These are phyloP conservation scores for Oryzias curvinotus DNA, from an alignment of 2,113 vertebrate species.

Conservation along the genomic window DNA sequence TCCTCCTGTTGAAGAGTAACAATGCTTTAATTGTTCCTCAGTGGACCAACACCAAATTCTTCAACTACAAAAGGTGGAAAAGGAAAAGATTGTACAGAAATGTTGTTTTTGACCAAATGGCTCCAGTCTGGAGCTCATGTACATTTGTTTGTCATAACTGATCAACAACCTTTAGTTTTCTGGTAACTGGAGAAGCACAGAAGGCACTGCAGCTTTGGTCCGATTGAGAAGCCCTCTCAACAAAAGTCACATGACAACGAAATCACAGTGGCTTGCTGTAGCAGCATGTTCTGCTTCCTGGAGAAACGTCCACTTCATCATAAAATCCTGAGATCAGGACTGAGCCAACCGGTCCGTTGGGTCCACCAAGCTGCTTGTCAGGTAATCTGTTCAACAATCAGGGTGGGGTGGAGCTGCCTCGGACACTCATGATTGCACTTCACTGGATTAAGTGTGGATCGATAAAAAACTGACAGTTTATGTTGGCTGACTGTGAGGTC, in stretches of 20 bases:
- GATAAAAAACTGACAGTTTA: slow-evolving; percentile 76
- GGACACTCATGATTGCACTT: slow-evolving; percentile 84
- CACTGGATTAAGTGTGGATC: slow-evolving; percentile 84
- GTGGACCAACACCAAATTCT: slow-evolving; percentile 86
- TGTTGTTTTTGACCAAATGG: slow-evolving; percentile 84
- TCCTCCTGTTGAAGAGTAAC: slow-evolving; percentile 87
- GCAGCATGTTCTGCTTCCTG: slow-evolving; percentile 85
- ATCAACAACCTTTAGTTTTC: not conserved
- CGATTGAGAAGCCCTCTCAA: slow-evolving; percentile 88
- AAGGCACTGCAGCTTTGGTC: slow-evolving; percentile 99
- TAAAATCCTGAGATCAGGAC: slow-evolving; percentile 83
- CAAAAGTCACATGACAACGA: slow-evolving; percentile 85
- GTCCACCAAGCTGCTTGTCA: too few relatives aligned
- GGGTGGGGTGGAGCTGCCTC: slow-evolving; percentile 60
- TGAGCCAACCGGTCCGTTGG: too few relatives aligned
- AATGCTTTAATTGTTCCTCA: slow-evolving; percentile 93
- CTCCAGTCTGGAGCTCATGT: slow-evolving; percentile 42
- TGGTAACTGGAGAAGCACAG: slow-evolving; percentile 81
- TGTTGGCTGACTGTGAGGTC: slow-evolving; percentile 6
- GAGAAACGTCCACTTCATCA: slow-evolving; percentile 82
- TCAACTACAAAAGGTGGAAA: slow-evolving; percentile 87
- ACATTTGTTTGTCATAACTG: slow-evolving; percentile 1
- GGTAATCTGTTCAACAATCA: too few relatives aligned
- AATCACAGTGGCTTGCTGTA: slow-evolving; percentile 84
- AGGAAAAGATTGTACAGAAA: slow-evolving; percentile 87